Percentiles rank a stretch among this genome's conserved stretches.
These are phyloP conservation scores for Antedon mediterranea DNA, from an alignment of 53 echinoderm and acorn worm genomes.

Conservation along the genomic window DNA sequence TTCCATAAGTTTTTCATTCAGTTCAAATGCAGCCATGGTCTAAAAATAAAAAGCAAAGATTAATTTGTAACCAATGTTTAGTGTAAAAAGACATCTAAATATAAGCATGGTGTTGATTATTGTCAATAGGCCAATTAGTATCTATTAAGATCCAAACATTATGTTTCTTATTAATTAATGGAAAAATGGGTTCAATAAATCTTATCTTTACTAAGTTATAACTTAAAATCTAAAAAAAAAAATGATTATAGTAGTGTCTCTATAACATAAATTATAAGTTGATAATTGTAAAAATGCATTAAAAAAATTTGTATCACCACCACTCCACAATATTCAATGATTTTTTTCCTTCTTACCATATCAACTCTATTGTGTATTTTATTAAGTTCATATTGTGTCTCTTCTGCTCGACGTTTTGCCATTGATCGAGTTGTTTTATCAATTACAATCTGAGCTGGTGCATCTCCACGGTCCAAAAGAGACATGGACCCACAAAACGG, in stretches of 20 bases:
- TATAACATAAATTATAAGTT: no score
- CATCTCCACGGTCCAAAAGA: constrained; percentile 72
- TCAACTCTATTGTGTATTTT: constrained; percentile 66
- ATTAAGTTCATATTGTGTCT: constrained; percentile 69
- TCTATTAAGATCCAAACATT: no score
- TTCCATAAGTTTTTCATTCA: constrained; percentile 73
- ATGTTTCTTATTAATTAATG: no score
- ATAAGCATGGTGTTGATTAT: no score
- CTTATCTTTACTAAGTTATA: no score
- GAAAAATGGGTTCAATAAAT: no score
- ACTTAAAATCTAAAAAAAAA: no score
- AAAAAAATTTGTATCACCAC: no score
- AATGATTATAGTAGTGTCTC: no score
- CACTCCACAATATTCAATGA: no score
- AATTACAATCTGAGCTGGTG: constrained; percentile 86
- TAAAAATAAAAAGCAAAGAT: constrained; percentile 1
- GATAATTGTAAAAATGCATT: no score
- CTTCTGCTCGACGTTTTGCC: constrained; percentile 64
- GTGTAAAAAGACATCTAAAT: constrained; percentile 7
- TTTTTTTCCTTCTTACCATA: constrained; percentile 71
- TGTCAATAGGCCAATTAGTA: no score
- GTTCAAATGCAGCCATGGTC: constrained; percentile 94
- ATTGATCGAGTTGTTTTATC: constrained; percentile 75
- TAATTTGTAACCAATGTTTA: background rate
- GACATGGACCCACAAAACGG: constrained; percentile 20